Percentiles rank a stretch among this genome's conserved stretches.
Evolutionary conservation across 2,113 vertebrate genomes (phyloP).

Genomic region (Semnornis frantzii): DNA sequence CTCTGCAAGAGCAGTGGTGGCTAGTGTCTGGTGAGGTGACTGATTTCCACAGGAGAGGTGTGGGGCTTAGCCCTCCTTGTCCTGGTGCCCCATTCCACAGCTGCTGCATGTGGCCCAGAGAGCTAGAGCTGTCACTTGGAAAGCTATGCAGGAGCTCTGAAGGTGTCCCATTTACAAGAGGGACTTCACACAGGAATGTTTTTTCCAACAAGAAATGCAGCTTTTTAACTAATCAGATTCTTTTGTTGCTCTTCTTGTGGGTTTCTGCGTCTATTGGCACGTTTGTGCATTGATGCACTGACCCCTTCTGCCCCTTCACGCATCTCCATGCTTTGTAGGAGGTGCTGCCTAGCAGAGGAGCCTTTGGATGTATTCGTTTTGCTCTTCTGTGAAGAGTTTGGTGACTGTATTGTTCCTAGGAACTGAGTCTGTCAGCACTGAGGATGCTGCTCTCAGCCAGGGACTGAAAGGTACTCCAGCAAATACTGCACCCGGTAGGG

Average conservation of each 20-base stretch:
- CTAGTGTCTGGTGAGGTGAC: neutral
- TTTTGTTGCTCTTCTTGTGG: neutral
- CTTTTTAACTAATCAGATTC: neutral
- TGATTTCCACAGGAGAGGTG: neutral
- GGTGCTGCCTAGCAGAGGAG: neutral
- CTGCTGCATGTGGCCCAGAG: too few relatives aligned
- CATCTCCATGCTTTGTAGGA: neutral
- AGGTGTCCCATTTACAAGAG: neutral
- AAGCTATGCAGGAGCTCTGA: neutral
- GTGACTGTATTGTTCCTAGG: neutral
- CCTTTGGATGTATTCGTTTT: neutral
- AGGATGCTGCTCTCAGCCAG: neutral
- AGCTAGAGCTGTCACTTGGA: rapidly evolving
- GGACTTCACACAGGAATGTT: neutral
- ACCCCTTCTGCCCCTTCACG: neutral
- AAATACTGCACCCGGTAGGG: neutral
- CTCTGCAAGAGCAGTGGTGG: neutral
- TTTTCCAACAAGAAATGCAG: neutral
- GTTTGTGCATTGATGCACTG: neutral
- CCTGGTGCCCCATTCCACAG: rapidly evolving
- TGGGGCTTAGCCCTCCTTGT: neutral
- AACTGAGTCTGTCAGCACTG: neutral
- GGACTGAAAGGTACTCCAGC: neutral
- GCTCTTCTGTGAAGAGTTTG: neutral
- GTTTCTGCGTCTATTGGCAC: neutral